Evolutionary conservation across 2,113 vertebrate genomes (phyloP).

Genomic region (Vicugna pacos): DNA sequence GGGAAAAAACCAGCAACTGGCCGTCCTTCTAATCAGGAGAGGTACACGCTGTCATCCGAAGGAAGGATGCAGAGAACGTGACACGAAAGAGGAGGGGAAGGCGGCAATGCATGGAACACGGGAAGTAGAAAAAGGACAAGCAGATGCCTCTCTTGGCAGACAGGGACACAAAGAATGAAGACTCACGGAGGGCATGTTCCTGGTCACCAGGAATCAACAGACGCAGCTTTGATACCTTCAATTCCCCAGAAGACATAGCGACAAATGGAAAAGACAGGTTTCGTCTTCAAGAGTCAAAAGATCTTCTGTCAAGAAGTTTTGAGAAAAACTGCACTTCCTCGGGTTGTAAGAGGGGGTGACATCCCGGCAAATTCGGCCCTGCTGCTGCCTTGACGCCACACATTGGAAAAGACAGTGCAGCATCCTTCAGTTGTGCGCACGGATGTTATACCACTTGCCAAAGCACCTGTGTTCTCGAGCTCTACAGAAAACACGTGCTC

Average conservation of each 20-base stretch:
- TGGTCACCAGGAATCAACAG: not conserved
- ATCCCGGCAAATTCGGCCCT: not conserved
- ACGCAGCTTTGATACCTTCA: not conserved
- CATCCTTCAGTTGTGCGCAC: not conserved
- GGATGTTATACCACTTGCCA: not conserved
- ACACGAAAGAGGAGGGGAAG: not conserved
- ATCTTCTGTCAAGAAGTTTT: not conserved
- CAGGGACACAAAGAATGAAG: not conserved
- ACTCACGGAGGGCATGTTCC: too few species aligned
- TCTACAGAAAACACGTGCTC: not conserved
- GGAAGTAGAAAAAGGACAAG: not conserved
- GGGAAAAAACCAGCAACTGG: not conserved
- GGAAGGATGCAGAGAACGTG: not conserved
- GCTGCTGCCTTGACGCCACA: accelerated
- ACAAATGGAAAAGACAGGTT: not conserved
- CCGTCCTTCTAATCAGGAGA: not conserved
- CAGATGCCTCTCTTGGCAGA: not conserved
- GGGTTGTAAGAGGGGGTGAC: too few species aligned
- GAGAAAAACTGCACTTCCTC: not conserved
- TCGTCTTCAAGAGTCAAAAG: not conserved
- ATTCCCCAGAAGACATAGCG: not conserved
- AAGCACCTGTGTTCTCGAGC: not conserved
- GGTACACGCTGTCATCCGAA: not conserved
- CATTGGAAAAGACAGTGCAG: not conserved
- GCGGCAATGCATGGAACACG: accelerated